Evolutionary conservation across 2,113 vertebrate species (phyloP).

Genomic region (Phaetusa simplex): DNA sequence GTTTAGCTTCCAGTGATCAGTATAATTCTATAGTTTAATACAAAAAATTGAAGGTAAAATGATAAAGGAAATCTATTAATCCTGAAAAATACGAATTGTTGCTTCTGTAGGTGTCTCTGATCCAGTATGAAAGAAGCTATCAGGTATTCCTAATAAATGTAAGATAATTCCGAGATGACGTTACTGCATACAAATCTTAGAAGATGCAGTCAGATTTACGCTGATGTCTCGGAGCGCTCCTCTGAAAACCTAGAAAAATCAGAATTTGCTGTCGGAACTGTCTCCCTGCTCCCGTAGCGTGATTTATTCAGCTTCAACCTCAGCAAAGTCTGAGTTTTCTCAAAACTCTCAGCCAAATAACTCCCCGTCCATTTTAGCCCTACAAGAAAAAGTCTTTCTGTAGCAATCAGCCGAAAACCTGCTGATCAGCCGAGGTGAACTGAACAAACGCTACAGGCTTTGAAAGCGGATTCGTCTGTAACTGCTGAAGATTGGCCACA

Average conservation of each 20-base stretch:
- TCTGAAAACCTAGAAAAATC: neutral
- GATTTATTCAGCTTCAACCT: neutral
- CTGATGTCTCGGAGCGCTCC: rapidly evolving
- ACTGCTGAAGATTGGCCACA: neutral
- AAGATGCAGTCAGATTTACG: rapidly evolving
- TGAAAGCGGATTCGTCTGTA: neutral
- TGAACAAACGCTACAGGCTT: rapidly evolving
- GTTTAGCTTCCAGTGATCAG: neutral
- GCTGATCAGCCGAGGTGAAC: neutral
- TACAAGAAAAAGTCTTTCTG: neutral
- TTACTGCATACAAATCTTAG: neutral
- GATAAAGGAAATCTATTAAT: neutral
- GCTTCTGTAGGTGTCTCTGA: neutral
- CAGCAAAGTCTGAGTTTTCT: neutral
- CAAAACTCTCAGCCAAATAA: neutral
- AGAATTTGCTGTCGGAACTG: neutral
- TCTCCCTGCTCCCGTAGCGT: neutral
- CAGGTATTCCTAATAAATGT: neutral
- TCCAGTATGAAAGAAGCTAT: neutral
- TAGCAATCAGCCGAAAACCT: neutral
- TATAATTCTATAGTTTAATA: neutral
- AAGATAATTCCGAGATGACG: neutral
- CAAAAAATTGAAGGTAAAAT: neutral
- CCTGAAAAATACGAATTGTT: neutral
- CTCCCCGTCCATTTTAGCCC: neutral